Percentiles rank a stretch among this genome's conserved stretches.
Evolutionary conservation across 2,113 vertebrate species (phyloP).

Genomic region (Rhea pennata): DNA sequence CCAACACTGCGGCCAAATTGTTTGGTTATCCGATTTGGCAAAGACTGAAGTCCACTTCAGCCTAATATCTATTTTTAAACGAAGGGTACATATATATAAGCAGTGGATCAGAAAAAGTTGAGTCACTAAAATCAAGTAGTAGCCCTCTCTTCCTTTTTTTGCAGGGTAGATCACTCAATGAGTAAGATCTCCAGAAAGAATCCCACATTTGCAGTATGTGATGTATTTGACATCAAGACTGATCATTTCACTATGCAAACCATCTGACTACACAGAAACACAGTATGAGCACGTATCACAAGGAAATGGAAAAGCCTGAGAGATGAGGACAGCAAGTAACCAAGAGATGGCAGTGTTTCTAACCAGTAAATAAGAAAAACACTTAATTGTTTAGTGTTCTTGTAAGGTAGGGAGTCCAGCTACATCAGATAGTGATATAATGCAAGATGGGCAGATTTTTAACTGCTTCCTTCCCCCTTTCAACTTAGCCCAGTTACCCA

Average conservation of each 20-base stretch:
- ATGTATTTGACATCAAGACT: not conserved
- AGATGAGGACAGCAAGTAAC: not conserved
- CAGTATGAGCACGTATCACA: not conserved
- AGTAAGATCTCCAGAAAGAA: not conserved
- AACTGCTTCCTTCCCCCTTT: not conserved
- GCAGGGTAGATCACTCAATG: not conserved
- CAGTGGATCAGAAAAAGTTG: not conserved
- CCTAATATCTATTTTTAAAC: not conserved
- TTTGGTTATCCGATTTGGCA: not conserved
- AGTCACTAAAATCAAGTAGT: not conserved
- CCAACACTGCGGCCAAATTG: not conserved
- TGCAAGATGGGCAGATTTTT: not conserved
- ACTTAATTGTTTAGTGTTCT: not conserved
- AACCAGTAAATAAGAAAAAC: not conserved
- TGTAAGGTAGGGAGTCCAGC: not conserved
- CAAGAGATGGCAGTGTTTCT: slow-evolving; percentile 57
- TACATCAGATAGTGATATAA: not conserved
- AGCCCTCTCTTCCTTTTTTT: not conserved
- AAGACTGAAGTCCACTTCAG: not conserved
- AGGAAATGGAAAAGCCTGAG: not conserved
- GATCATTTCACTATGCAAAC: not conserved
- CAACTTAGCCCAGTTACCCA: not conserved
- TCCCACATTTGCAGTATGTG: not conserved
- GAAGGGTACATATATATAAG: not conserved
- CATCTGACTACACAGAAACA: not conserved